phyloP scores from a whole-genome alignment of 2,888 invertebrate genomes.

The Empis stercorea region DNA sequence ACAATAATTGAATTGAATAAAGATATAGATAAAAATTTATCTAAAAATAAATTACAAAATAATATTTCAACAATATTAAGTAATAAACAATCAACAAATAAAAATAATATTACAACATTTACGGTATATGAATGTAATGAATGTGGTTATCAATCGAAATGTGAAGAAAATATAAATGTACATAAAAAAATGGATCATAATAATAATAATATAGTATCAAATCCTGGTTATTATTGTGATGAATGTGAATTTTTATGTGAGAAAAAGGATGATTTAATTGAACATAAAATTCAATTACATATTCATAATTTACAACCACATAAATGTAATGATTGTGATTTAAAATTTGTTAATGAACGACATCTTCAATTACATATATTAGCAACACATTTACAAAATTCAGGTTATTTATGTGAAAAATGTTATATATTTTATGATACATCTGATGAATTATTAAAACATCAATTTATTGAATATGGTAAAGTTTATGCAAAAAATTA shows the following conservation, averaged over 20 bases:
- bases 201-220: neutral
- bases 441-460: no score
- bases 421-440: no score
- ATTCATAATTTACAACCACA: no score
- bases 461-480: no score
- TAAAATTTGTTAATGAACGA: no score
- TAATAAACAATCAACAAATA: neutral
- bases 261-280: neutral
- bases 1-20: no score
- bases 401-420: no score
- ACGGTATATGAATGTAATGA: neutral
- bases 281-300: neutral
- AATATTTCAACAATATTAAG: neutral
- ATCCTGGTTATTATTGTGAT: neutral
- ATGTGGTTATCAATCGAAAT: neutral
- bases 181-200: neutral
- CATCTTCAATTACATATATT: no score
- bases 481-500: no score
- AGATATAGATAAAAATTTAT: no score
- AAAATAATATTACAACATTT: neutral
- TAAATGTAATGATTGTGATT: no score
- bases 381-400: no score
- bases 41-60: neutral
- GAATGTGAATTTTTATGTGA: neutral
- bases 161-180: neutral